A percentile compares a stretch with the other conserved stretches of the same genome.
These are phyloP conservation scores for Scaptomyza reducta DNA, from an alignment of 2,888 invertebrate genomes.

Conservation along the genomic window DNA sequence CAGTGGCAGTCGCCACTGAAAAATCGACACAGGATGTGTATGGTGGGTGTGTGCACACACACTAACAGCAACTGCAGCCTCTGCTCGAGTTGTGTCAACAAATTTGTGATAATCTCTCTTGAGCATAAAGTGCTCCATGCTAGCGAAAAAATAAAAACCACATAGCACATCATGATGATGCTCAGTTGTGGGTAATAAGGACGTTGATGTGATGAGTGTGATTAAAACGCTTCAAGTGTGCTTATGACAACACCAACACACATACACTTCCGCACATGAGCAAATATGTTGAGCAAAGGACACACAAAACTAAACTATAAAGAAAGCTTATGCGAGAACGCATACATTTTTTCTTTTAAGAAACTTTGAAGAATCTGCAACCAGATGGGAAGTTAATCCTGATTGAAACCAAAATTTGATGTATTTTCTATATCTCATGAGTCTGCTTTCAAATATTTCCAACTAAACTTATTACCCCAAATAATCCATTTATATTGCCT, in stretches of 20 bases:
- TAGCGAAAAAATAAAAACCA: constrained; percentile 10
- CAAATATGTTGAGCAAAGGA: constrained; percentile 16
- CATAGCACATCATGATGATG: constrained; percentile 41
- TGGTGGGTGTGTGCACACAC: constrained; percentile 2
- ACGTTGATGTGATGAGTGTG: constrained; percentile 63
- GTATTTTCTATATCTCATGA: too few relatives aligned
- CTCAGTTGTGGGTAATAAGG: constrained; percentile 55
- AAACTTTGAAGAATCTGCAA: background rate
- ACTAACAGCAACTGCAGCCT: constrained; percentile 26
- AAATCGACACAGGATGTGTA: constrained; percentile 34
- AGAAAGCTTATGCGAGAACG: constrained; percentile 21
- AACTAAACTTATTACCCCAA: too few relatives aligned
- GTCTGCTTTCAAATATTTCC: background rate
- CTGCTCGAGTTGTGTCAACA: constrained; percentile 64
- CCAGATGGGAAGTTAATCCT: background rate
- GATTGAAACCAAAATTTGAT: too few relatives aligned
- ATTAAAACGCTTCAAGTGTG: constrained; percentile 57
- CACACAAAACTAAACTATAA: constrained; percentile 18
- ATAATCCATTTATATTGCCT: background rate
- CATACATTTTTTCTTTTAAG: background rate
- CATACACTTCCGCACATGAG: constrained; percentile 9
- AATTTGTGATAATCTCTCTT: constrained; percentile 75
- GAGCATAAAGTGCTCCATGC: constrained; percentile 49
- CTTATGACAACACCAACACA: constrained; percentile 43
- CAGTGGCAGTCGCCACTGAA: constrained; percentile 54